phyloP scores from a whole-genome alignment of 2,113 vertebrate genomes.

The Hemiscyllium ocellatum region DNA sequence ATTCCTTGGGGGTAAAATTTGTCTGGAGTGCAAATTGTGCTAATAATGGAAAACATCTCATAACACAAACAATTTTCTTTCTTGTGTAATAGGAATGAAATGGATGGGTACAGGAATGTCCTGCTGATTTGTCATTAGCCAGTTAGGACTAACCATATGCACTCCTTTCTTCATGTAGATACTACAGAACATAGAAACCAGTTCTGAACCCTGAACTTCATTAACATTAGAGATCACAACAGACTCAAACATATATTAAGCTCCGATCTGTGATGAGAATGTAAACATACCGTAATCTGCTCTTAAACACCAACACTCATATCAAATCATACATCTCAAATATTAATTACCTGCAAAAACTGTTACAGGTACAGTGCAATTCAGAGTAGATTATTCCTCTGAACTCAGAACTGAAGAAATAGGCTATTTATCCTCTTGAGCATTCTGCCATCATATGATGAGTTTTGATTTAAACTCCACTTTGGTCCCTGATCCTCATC shows the following conservation, averaged over 20 bases:
- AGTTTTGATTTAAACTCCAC: no score
- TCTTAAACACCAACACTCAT: neutral
- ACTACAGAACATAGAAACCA: neutral
- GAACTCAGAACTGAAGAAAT: no score
- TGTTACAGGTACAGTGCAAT: neutral
- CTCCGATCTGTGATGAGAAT: neutral
- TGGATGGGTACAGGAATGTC: neutral
- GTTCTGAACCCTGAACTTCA: neutral
- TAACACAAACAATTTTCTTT: neutral
- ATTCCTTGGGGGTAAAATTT: neutral
- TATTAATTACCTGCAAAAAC: neutral
- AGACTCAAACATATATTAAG: neutral
- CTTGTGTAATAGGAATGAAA: neutral
- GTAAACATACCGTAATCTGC: neutral
- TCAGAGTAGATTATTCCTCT: neutral
- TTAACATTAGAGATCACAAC: neutral
- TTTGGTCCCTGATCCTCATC: no score
- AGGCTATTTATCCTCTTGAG: no score
- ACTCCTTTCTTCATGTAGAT: neutral
- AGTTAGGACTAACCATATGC: neutral
- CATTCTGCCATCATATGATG: no score
- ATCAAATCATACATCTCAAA: neutral
- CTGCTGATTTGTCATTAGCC: neutral
- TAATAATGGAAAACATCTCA: neutral
- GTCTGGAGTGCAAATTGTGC: neutral